Evolutionary conservation across 2,797 vertebrate genomes (phyloP).

Genomic region (Meriones psammophilus): DNA sequence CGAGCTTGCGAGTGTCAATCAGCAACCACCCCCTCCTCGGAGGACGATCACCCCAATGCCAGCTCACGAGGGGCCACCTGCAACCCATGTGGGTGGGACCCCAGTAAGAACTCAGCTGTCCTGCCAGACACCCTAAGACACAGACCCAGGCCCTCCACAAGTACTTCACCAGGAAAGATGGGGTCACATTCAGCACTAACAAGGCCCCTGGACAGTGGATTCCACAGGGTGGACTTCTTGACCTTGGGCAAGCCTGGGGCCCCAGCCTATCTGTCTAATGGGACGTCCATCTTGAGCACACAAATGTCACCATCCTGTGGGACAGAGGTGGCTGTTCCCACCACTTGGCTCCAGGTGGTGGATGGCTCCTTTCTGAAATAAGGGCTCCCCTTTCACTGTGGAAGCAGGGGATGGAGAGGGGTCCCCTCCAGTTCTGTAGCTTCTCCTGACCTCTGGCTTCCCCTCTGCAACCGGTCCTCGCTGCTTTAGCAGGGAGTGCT

Average conservation of each 20-base stretch:
- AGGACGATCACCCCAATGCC: not conserved
- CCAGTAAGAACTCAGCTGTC: rapidly evolving
- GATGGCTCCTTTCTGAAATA: not conserved
- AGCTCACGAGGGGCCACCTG: not conserved
- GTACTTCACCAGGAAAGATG: not conserved
- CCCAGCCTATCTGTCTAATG: not conserved
- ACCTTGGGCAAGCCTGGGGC: not conserved
- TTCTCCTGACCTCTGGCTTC: not conserved
- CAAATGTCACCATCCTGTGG: rapidly evolving
- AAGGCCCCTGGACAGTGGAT: rapidly evolving
- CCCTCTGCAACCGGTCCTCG: not conserved
- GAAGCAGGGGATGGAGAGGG: rapidly evolving
- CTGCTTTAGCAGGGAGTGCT: rapidly evolving
- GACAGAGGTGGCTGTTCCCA: rapidly evolving
- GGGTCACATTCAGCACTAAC: not conserved
- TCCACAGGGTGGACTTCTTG: not conserved
- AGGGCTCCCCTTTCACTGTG: too few relatives aligned
- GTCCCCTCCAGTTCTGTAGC: not conserved
- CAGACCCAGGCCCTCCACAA: rapidly evolving
- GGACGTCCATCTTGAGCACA: rapidly evolving
- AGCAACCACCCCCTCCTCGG: slow-evolving; percentile 81
- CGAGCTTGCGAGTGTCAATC: slow-evolving; percentile 57
- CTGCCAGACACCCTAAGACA: not conserved
- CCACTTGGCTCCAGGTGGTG: rapidly evolving
- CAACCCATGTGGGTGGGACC: rapidly evolving